A percentile compares a stretch with the other conserved stretches of the same genome.
These are phyloP conservation scores for Hydractinia echinata DNA, from an alignment of 30 jellyfish, hydroid and myxozoan genomes.

Conservation along the genomic window DNA sequence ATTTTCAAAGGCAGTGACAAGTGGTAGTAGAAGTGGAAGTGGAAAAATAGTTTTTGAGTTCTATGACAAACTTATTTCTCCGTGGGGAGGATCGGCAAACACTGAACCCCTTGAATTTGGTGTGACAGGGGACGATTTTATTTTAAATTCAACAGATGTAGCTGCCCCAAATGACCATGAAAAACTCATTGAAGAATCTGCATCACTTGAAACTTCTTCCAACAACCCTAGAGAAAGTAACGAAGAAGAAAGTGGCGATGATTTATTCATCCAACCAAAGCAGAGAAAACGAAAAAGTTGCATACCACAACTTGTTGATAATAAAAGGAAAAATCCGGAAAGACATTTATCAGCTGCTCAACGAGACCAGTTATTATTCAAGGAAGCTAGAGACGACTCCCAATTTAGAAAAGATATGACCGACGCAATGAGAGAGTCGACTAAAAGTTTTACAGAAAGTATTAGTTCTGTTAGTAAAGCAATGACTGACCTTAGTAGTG, in stretches of 20 bases:
- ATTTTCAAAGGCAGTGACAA: not conserved
- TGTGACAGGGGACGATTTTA: constrained; percentile 8
- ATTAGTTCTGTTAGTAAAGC: too few species aligned
- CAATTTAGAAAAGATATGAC: too few species aligned
- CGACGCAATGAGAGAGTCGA: too few species aligned
- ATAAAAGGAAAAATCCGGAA: not conserved
- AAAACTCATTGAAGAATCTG: not conserved
- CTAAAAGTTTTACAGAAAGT: too few species aligned
- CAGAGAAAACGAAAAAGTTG: constrained; percentile 3
- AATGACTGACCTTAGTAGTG: too few species aligned
- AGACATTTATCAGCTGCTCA: constrained; percentile 1
- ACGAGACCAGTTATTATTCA: not conserved
- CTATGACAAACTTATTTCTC: constrained; percentile 7
- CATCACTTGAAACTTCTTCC: not conserved
- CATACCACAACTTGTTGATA: constrained; percentile 5
- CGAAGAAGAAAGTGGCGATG: constrained; percentile 6
- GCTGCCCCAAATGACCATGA: not conserved
- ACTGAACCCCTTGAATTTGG: constrained; percentile 8
- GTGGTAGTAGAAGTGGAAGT: not conserved
- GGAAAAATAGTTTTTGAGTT: not conserved
- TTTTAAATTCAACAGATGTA: not conserved
- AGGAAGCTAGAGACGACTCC: not conserved
- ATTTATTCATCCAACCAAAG: not conserved
- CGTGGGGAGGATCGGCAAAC: constrained; percentile 10
- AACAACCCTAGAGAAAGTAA: too few species aligned